Evolutionary conservation across 2,113 vertebrate species (phyloP).

Genomic region (Calyptomena viridis): DNA sequence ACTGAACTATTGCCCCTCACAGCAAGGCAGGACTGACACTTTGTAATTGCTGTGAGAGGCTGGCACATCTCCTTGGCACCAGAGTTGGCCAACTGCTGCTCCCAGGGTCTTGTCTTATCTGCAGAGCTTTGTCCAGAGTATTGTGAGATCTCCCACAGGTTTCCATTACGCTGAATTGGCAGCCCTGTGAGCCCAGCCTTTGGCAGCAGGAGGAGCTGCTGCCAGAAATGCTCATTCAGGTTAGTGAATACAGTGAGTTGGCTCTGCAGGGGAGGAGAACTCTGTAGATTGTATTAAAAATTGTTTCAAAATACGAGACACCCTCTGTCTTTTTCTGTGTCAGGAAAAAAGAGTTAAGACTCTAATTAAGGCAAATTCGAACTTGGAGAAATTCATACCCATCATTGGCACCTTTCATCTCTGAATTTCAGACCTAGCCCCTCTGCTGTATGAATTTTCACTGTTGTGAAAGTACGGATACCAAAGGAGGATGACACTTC

Average conservation of each 20-base stretch:
- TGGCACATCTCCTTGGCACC: not conserved
- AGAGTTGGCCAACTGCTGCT: not conserved
- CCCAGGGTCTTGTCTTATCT: not conserved
- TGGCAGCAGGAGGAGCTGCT: not conserved
- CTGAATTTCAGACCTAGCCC: not conserved
- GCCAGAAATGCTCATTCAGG: not conserved
- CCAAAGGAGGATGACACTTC: not conserved
- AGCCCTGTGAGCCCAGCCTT: not conserved
- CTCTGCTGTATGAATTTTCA: not conserved
- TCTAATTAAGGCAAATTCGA: not conserved
- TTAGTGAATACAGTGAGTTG: not conserved
- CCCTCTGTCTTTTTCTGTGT: not conserved
- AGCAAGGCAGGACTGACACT: not conserved
- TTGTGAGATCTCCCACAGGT: not conserved
- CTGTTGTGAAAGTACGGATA: not conserved
- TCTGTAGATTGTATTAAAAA: not conserved
- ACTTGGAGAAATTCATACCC: not conserved
- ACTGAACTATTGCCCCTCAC: not conserved
- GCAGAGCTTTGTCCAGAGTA: not conserved
- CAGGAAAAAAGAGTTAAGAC: not conserved
- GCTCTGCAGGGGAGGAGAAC: not conserved
- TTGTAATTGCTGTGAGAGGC: conserved; percentile 38
- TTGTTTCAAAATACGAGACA: not conserved
- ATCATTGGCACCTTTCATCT: not conserved
- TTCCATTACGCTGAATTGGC: not conserved